phyloP scores from a whole-genome alignment of 2,888 invertebrate species.

The Eulithis testata region DNA sequence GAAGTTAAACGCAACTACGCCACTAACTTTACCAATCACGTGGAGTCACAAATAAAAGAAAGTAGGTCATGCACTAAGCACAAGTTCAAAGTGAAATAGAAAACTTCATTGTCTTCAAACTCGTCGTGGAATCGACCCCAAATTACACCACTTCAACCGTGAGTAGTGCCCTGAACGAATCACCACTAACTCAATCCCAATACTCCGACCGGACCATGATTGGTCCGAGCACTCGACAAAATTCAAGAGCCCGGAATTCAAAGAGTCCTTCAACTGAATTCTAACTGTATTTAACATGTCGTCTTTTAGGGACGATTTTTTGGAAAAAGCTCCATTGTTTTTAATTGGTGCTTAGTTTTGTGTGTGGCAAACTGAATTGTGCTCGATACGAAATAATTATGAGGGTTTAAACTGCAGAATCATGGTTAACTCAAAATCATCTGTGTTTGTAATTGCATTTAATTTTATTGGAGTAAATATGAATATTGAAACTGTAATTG shows the following conservation, averaged over 20 bases:
- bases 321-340: constrained; percentile 58
- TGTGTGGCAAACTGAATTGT: constrained; percentile 59
- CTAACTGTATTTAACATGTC: constrained; percentile 51
- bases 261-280: constrained; percentile 53
- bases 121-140: constrained; percentile 40
- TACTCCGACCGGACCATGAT: constrained; percentile 69
- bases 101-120: constrained; percentile 35
- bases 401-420: not conserved
- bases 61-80: not conserved
- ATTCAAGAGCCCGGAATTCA: constrained; percentile 58
- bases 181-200: constrained; percentile 69
- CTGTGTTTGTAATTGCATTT: constrained; percentile 28
- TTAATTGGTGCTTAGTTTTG: constrained; percentile 71
- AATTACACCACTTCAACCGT: constrained; percentile 41
- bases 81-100: constrained; percentile 20
- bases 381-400: constrained; percentile 17
- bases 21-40: not conserved
- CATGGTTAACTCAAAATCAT: constrained; percentile 19
- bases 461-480: constrained; percentile 25
- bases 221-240: constrained; percentile 61
- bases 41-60: not conserved
- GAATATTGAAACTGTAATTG: constrained; percentile 19
- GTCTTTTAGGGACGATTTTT: constrained; percentile 55
- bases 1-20: not conserved
- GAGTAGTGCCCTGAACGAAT: constrained; percentile 44